Evolutionary conservation across 1,140 invertebrate genomes (phyloP).

Genomic region (Pentalonia nigronervosa): DNA sequence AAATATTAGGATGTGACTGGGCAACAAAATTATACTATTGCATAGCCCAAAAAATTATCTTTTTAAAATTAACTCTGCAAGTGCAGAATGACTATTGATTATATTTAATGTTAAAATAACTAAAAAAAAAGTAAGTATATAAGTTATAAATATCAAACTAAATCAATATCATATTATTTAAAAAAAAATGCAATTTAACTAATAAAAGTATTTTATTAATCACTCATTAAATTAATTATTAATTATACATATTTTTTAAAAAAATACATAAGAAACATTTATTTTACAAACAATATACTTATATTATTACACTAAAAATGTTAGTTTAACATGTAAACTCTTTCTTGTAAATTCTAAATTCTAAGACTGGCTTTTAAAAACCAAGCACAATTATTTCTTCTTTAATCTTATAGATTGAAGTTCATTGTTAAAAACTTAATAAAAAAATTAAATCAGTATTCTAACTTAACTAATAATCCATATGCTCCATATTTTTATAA

Average conservation of each 20-base stretch:
- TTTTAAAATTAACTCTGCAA: background rate
- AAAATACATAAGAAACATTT: slow-evolving; percentile 13
- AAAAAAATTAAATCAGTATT: background rate
- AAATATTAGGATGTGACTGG: background rate
- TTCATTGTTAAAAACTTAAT: background rate
- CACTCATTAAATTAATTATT: background rate
- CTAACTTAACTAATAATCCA: background rate
- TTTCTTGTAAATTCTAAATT: background rate
- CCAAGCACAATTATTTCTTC: background rate
- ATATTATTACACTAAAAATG: background rate
- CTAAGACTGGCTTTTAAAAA: background rate
- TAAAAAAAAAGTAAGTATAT: background rate
- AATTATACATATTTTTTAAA: background rate
- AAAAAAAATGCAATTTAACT: background rate
- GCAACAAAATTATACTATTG: background rate
- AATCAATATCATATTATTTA: background rate
- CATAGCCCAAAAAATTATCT: background rate
- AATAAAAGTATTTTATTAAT: slow-evolving; percentile 6
- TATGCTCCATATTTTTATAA: background rate
- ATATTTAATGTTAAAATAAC: background rate
- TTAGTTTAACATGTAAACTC: background rate
- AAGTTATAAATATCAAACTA: background rate
- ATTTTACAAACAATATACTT: slow-evolving; percentile 19
- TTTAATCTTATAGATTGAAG: background rate
- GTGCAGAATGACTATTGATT: background rate